A percentile compares a stretch with the other conserved stretches of the same genome.
Conservation (phyloP, 2,113 vertebrate genomes). For the Hirundichthys speculiger region DNA sequence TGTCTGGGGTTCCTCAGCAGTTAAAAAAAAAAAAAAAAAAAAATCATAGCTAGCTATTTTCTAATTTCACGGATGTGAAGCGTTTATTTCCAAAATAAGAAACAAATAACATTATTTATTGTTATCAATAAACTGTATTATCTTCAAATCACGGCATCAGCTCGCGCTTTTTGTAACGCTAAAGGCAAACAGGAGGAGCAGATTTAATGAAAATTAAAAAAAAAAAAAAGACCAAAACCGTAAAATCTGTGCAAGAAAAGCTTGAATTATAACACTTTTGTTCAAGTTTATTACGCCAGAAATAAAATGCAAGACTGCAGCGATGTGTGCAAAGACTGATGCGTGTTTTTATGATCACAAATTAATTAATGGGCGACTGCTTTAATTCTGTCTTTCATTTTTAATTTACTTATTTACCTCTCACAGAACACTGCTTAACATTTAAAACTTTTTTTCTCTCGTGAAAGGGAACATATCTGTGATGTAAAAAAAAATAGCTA, state of each 20-base stretch:
- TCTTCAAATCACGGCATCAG: conserved; percentile 26
- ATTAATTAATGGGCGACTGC: too few relatives aligned
- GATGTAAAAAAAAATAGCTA: too few relatives aligned
- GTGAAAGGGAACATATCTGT: too few relatives aligned
- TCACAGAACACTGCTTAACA: too few relatives aligned
- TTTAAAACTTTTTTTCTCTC: too few relatives aligned
- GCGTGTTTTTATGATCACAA: too few relatives aligned
- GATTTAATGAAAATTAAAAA: neutral
- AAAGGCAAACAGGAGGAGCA: neutral
- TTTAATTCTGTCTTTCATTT: too few relatives aligned
- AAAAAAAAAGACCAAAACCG: neutral
- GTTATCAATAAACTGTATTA: conserved; percentile 23
- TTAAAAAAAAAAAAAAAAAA: conserved; percentile 16
- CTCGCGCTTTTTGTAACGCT: conserved; percentile 1
- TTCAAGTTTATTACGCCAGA: too few relatives aligned
- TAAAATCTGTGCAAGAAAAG: too few relatives aligned
- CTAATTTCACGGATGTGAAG: conserved; percentile 52
- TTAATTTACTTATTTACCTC: too few relatives aligned
- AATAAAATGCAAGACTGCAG: too few relatives aligned
- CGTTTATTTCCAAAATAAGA: conserved; percentile 27
- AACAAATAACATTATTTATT: neutral
- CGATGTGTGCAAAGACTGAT: too few relatives aligned
- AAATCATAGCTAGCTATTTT: conserved; percentile 47
- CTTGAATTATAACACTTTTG: neutral
- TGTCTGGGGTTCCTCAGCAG: conserved; percentile 17